Percentiles rank a stretch among this genome's conserved stretches.
These are phyloP conservation scores for Lordiphosa stackelbergi DNA, from an alignment of 1,140 invertebrate species.

Conservation along the genomic window DNA sequence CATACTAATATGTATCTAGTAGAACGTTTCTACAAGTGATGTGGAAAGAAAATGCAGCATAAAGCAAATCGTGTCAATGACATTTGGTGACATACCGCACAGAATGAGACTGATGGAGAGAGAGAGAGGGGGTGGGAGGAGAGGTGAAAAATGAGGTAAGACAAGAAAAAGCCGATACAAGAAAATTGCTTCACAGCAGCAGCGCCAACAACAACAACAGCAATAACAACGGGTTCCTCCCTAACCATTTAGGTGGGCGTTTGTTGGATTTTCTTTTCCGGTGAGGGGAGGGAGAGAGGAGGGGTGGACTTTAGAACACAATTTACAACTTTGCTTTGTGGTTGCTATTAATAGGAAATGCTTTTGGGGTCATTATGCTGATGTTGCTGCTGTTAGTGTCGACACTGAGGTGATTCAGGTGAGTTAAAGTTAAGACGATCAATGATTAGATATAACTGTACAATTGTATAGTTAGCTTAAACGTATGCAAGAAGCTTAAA, in stretches of 20 bases:
- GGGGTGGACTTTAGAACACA: conserved; percentile 32
- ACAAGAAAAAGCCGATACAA: conserved; percentile 36
- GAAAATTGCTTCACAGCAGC: conserved; percentile 41
- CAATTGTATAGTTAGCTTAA: no score
- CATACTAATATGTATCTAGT: background rate
- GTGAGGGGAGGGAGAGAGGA: background rate
- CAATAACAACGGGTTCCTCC: conserved; percentile 11
- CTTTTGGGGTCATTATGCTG: conserved; percentile 52
- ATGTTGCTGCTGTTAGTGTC: conserved; percentile 20
- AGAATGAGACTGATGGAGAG: conserved; percentile 15
- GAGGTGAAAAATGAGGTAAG: conserved; percentile 17
- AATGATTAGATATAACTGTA: no score
- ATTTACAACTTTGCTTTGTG: conserved; percentile 46
- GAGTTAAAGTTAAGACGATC: conserved; percentile 10
- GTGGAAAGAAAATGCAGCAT: conserved; percentile 49
- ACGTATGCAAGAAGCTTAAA: no score
- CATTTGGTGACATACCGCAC: conserved; percentile 65
- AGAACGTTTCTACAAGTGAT: conserved; percentile 7
- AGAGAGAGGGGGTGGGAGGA: conserved; percentile 18
- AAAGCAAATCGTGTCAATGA: conserved; percentile 73
- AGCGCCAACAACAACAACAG: background rate
- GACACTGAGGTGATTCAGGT: conserved; percentile 29
- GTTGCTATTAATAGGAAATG: conserved; percentile 48
- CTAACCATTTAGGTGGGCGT: conserved; percentile 43
- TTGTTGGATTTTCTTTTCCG: conserved; percentile 22